Evolutionary conservation across 2,888 invertebrate species (phyloP).

Genomic region (Oasisia sp.): DNA sequence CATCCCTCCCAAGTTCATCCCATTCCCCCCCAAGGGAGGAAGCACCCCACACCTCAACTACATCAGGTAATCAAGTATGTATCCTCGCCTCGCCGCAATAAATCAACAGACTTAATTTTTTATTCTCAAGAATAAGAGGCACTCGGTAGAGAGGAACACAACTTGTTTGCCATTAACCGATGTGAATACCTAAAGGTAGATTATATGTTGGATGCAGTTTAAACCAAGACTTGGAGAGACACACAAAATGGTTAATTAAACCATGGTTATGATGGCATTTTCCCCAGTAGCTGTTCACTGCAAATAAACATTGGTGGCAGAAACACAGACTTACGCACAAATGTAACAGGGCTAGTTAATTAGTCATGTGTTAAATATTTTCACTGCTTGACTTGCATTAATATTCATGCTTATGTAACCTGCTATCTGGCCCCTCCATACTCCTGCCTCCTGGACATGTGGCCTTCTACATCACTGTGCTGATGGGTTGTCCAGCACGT

Average conservation of each 20-base stretch:
- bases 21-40: background rate
- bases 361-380: background rate
- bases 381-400: background rate
- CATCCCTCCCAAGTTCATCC: background rate
- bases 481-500: too few species aligned
- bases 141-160: background rate
- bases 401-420: background rate
- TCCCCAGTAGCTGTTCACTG: background rate
- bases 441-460: background rate
- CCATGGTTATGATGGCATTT: background rate
- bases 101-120: conserved; percentile 14
- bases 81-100: conserved; percentile 37
- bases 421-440: too few species aligned
- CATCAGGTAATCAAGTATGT: conserved; percentile 60
- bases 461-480: too few species aligned
- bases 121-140: background rate
- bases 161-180: background rate
- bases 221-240: background rate
- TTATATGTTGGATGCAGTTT: background rate
- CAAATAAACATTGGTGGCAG: background rate
- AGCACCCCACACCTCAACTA: conserved; percentile 31
- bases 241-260: background rate
- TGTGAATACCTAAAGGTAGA: background rate
- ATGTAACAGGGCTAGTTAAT: background rate
- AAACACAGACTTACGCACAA: background rate